Evolutionary conservation across 2,113 vertebrate genomes (phyloP).

Genomic region (Lonchura striata): DNA sequence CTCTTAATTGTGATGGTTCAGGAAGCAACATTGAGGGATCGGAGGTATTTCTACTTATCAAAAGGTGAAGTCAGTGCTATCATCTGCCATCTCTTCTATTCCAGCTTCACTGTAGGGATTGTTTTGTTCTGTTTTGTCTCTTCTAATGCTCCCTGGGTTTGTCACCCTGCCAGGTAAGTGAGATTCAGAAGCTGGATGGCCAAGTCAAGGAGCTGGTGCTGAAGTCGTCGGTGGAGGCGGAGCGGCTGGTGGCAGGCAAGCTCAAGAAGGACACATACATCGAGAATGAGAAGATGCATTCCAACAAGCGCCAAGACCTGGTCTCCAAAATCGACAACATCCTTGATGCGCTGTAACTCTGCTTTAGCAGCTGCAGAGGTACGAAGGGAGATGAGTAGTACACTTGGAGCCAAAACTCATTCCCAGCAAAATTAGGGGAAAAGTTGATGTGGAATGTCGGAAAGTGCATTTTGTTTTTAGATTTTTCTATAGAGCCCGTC

Average conservation of each 20-base stretch:
- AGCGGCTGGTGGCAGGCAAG: slow-evolving; percentile 93
- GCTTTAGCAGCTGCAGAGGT: background rate
- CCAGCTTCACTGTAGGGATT: background rate
- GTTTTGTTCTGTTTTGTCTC: background rate
- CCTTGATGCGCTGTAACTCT: slow-evolving; percentile 86
- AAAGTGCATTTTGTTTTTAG: background rate
- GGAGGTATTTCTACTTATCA: background rate
- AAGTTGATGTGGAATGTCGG: background rate
- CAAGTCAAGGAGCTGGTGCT: slow-evolving; percentile 95
- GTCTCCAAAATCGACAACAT: slow-evolving; percentile 93
- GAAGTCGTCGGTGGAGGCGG: slow-evolving; percentile 89
- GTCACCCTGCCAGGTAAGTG: slow-evolving; percentile 73
- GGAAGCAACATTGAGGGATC: background rate
- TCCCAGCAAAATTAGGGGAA: background rate
- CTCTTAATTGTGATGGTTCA: background rate
- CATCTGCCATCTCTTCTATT: background rate
- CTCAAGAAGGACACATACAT: slow-evolving; percentile 96
- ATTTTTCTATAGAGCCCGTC: slow-evolving; percentile 2
- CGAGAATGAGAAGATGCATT: slow-evolving; percentile 88
- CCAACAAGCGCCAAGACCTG: slow-evolving; percentile 88
- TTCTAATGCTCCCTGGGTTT: background rate
- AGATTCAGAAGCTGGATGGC: slow-evolving; percentile 93
- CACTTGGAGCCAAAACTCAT: slow-evolving; percentile 27
- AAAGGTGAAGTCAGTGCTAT: background rate
- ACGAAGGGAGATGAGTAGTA: slow-evolving; percentile 66